A percentile compares a stretch with the other conserved stretches of the same genome.
Conservation (phyloP, 2,888 invertebrate genomes). For the Ochropleura plecta region DNA sequence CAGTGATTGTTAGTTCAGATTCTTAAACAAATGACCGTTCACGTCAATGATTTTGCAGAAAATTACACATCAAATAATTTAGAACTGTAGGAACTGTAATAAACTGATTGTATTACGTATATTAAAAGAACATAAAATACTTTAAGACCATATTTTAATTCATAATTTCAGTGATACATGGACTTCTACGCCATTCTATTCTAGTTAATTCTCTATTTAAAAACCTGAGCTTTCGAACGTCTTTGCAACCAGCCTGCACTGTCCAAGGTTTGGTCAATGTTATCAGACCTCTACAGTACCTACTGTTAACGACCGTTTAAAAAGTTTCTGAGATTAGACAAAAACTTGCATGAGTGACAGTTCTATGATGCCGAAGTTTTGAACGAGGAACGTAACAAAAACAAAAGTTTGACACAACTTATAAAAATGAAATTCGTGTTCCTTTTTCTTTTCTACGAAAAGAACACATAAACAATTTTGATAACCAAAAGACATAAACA, state of each 20-base stretch:
- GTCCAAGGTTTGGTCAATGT: too few species aligned
- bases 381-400: not conserved
- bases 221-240: too few species aligned
- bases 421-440: not conserved
- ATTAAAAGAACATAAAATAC: too few species aligned
- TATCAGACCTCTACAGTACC: too few species aligned
- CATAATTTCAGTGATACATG: too few species aligned
- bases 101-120: too few species aligned
- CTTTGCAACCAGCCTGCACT: too few species aligned
- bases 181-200: too few species aligned
- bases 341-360: not conserved
- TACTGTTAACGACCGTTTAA: not conserved
- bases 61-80: not conserved
- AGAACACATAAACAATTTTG: conserved; percentile 16
- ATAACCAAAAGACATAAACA: conserved; percentile 36
- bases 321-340: not conserved
- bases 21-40: not conserved
- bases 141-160: too few species aligned
- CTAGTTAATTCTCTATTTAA: too few species aligned
- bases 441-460: conserved; percentile 1
- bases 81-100: too few species aligned
- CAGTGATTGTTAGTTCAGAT: not conserved
- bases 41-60: not conserved
- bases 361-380: not conserved
- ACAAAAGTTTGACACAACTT: not conserved